These are phyloP conservation scores for Hermetia illucens DNA, from an alignment of 1,140 invertebrate species.

Conservation along the genomic window DNA sequence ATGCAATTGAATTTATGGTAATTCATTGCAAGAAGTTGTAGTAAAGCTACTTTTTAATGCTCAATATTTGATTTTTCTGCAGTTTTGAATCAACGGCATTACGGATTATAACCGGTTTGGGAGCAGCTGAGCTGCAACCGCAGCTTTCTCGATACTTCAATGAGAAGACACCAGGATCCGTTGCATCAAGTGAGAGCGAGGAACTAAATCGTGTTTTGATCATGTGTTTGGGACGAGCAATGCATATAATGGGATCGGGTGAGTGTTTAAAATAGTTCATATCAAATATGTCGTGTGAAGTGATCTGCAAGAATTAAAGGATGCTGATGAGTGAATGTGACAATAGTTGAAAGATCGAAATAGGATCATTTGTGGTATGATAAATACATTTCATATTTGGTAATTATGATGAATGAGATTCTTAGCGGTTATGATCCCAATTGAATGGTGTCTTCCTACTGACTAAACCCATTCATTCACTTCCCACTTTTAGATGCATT, in stretches of 20 bases:
- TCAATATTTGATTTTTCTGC: background rate
- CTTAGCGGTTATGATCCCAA: too few species aligned
- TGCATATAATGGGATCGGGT: conserved; percentile 77
- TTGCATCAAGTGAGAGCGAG: conserved; percentile 86
- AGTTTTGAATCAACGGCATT: conserved; percentile 84
- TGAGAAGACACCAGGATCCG: conserved; percentile 54
- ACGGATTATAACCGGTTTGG: conserved; percentile 78
- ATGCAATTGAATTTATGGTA: conserved; percentile 82
- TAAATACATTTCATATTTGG: too few species aligned
- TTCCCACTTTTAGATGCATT: too few species aligned
- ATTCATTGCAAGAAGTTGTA: conserved; percentile 31
- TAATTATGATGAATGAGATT: too few species aligned
- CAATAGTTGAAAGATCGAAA: too few species aligned
- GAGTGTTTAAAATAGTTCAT: too few species aligned
- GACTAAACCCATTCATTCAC: too few species aligned
- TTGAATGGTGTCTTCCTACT: too few species aligned
- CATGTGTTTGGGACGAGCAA: conserved; percentile 81
- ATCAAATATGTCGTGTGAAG: too few species aligned
- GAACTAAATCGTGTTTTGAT: conserved; percentile 86
- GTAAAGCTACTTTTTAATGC: conserved; percentile 4
- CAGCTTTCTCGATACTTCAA: conserved; percentile 74
- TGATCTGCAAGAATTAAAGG: background rate
- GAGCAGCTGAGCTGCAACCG: conserved; percentile 81
- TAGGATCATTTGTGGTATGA: too few species aligned
- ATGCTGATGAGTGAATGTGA: too few species aligned